phyloP scores from a whole-genome alignment of 1,140 invertebrate genomes.

The Drosophila elegans region DNA sequence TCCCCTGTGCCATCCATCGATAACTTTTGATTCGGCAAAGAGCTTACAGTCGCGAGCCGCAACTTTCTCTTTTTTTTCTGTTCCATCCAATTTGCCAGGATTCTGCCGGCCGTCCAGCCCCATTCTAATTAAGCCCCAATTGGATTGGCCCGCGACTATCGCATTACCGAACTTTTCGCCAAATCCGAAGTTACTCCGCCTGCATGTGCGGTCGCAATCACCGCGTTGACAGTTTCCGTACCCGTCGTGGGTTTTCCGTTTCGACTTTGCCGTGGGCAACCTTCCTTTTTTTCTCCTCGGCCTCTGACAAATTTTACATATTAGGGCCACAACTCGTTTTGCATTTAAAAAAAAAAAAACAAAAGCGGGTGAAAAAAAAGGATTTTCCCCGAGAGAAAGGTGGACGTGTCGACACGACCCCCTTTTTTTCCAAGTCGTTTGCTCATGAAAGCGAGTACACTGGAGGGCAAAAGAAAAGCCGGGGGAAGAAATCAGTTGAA shows the following conservation, averaged over 20 bases:
- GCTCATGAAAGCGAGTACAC: constrained; percentile 41
- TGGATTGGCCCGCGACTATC: constrained; percentile 39
- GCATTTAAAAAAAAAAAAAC: constrained; percentile 46
- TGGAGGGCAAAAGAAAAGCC: constrained; percentile 6
- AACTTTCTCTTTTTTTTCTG: constrained; percentile 13
- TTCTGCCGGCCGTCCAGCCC: constrained; percentile 1
- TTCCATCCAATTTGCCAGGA: constrained; percentile 36
- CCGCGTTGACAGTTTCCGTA: constrained; percentile 69
- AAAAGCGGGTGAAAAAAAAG: constrained; percentile 11
- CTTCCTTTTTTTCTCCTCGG: constrained; percentile 21
- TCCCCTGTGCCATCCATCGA: constrained; percentile 1
- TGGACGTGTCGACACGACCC: constrained; percentile 40
- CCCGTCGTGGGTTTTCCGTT: constrained; percentile 29
- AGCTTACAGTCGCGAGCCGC: constrained; percentile 20
- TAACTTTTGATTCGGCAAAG: constrained; percentile 16
- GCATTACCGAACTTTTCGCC: constrained; percentile 55
- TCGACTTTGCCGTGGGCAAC: constrained; percentile 42
- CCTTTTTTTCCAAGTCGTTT: constrained; percentile 73
- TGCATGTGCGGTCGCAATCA: constrained; percentile 65
- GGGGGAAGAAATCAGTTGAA: constrained; percentile 69
- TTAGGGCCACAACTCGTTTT: constrained; percentile 75
- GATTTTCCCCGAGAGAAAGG: constrained; percentile 31
- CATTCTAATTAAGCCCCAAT: constrained; percentile 41
- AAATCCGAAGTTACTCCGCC: constrained; percentile 34
- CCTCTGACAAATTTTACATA: constrained; percentile 64